Conservation (phyloP, 2,113 vertebrate genomes). For the Eptesicus fuscus region DNA sequence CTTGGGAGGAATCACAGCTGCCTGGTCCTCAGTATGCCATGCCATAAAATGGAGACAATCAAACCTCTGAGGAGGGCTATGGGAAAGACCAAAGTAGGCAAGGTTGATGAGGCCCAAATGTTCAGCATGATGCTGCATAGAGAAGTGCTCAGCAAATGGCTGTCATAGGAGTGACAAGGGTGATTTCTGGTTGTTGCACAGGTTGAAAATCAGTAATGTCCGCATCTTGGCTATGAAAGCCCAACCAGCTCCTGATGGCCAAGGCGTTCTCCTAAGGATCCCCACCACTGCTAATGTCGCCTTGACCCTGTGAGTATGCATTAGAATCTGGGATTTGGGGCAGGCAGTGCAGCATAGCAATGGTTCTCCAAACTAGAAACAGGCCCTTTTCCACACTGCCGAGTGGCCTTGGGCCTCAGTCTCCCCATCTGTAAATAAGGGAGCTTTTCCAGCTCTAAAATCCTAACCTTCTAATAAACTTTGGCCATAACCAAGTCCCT, state of each 20-base stretch:
- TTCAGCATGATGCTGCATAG: rapidly evolving
- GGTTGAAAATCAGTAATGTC: not conserved
- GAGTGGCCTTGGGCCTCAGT: not conserved
- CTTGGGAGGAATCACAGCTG: not conserved
- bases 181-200: not conserved
- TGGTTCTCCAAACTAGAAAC: not conserved
- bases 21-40: not conserved
- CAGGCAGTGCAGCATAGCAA: rapidly evolving
- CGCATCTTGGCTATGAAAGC: rapidly evolving
- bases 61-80: not conserved
- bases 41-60: not conserved
- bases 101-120: rapidly evolving
- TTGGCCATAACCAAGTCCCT: not conserved
- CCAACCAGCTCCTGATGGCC: rapidly evolving
- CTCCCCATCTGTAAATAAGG: not conserved
- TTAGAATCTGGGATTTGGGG: not conserved
- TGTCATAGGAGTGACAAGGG: not conserved
- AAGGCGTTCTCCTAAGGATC: rapidly evolving
- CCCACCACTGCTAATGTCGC: rapidly evolving
- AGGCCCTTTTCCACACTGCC: not conserved
- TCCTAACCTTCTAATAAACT: not conserved
- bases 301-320: not conserved
- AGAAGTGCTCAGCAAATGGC: not conserved
- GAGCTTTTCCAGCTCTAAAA: not conserved
- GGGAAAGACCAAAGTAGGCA: not conserved